phyloP scores from a whole-genome alignment of 2,113 vertebrate genomes.

The Desmodus rotundus region DNA sequence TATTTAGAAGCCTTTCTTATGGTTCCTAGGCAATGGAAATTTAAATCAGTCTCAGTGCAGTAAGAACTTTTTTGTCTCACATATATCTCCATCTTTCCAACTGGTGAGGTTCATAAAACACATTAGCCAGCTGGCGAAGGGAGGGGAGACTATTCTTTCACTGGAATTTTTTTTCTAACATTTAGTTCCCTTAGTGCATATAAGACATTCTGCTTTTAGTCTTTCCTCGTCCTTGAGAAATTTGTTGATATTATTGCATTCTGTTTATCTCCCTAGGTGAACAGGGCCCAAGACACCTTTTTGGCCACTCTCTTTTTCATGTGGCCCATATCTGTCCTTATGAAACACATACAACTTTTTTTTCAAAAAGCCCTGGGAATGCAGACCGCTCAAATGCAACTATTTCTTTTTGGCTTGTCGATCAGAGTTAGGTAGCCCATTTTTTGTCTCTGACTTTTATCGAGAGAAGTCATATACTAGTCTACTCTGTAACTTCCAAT shows the following conservation, averaged over 20 bases:
- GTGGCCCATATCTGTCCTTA: not conserved
- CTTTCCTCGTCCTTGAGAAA: not conserved
- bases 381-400: not conserved
- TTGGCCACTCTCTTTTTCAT: not conserved
- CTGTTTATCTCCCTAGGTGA: not conserved
- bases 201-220: not conserved
- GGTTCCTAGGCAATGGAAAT: not conserved
- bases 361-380: not conserved
- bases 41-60: not conserved
- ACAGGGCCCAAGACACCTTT: not conserved
- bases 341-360: not conserved
- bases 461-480: not conserved
- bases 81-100: not conserved
- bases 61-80: not conserved
- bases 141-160: not conserved
- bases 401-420: not conserved
- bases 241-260: not conserved
- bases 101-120: not conserved
- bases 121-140: not conserved
- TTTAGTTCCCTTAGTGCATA: not conserved
- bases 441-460: not conserved
- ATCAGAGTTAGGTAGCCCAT: not conserved
- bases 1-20: not conserved
- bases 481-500: not conserved
- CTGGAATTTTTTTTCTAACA: not conserved